A percentile compares a stretch with the other conserved stretches of the same genome.
These are phyloP conservation scores for Desmophyllum pertusum DNA, from an alignment of 92 coral and sea anemone genomes.

Conservation along the genomic window DNA sequence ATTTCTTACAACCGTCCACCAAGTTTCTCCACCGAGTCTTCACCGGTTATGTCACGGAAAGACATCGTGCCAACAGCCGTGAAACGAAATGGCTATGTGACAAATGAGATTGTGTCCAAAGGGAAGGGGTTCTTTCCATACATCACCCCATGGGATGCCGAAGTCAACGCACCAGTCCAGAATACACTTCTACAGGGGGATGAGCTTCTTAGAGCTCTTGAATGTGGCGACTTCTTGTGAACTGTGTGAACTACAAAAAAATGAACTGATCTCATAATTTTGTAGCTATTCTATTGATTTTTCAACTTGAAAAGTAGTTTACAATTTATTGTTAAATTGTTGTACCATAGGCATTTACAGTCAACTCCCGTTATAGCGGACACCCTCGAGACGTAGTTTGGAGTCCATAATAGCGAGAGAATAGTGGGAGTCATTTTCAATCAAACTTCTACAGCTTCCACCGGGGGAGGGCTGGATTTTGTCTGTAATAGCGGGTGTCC, in stretches of 20 bases:
- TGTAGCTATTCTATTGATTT: neutral
- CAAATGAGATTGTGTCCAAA: slow-evolving; percentile 68
- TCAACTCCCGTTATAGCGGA: no score
- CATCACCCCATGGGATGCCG: slow-evolving; percentile 79
- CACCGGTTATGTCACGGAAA: slow-evolving; percentile 55
- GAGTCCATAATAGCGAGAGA: no score
- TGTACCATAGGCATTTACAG: neutral
- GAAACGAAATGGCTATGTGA: slow-evolving; percentile 72
- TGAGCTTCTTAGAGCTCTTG: slow-evolving; percentile 86
- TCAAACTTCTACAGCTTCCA: no score
- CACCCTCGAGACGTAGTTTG: no score
- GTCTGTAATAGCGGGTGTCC: no score
- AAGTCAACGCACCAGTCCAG: slow-evolving; percentile 89
- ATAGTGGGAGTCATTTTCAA: no score
- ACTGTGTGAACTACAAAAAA: neutral
- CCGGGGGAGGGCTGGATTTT: no score
- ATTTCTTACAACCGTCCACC: neutral
- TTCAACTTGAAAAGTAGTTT: neutral
- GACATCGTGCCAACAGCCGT: slow-evolving; percentile 58
- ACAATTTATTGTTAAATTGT: neutral
- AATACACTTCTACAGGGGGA: slow-evolving; percentile 84
- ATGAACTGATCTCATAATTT: neutral
- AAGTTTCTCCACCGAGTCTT: slow-evolving; percentile 55
- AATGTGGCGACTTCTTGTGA: slow-evolving; percentile 41
- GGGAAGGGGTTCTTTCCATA: slow-evolving; percentile 68